Base-by-base conservation (phyloP, 2,797 vertebrate genomes). In the Dipus sagitta region DNA sequence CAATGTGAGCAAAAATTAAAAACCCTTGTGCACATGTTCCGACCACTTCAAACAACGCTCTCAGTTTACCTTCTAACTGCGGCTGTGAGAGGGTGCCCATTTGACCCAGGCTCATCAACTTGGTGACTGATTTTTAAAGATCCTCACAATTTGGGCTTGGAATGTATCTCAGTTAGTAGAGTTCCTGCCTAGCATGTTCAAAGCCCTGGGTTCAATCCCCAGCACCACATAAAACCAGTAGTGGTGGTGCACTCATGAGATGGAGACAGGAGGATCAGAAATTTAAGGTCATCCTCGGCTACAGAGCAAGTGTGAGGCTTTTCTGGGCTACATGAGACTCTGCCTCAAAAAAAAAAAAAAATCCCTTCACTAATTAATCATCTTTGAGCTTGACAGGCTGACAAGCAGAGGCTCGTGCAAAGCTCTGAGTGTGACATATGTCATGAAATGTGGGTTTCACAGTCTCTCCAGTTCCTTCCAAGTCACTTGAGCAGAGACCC, bases 161-260 rank as follows among this genome's bases (percentile, higher is more conserved):
- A 13, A 23, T 65, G 28, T 32, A 32, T 18, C 7, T 24, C 6
- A 10, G 3, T 47, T 32, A 14, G 28, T 52, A 47, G 28, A n/a
- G 54, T 47, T 14, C 64, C 64, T 75, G 71, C 60, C 58, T 65
- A 32, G 72, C 30, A 7, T 32, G 8, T 6, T 42, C 23, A 38
- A 76, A 32, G 21, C 30, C 34, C 72, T 7, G 38, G 21, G 21
- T 76, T 76, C 60, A 32, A 18, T n/a, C 42, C 60, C 52, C 60
- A 65, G 60, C n/a, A 65, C 21, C 21, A 64, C 21, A 52, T 17
- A 87, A 65, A 47, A 54, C 10, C 10, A 47, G 18, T 38, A 21
- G 28, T 65, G 21, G 12, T 42, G 32, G 18, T 4, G 1, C 3
- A 1, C 30, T 52, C 10, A 1, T 20, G 20, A n/a, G 20, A 9